Conservation (phyloP, 2,888 invertebrate species). For the Calameuta idolon region DNA sequence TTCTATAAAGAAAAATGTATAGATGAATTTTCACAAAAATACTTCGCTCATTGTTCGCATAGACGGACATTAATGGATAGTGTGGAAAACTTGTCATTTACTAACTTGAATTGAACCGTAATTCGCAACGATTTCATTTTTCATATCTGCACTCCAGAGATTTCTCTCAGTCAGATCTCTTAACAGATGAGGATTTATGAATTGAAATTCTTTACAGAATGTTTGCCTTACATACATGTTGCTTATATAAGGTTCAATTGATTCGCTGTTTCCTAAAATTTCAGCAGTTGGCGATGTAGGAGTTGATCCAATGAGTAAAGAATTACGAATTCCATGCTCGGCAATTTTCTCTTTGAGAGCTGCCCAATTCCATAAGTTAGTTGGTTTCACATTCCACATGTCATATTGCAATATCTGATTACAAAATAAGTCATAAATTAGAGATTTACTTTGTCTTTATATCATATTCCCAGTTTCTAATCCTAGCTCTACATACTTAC, state of each 20-base stretch:
- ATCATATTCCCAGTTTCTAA: not conserved
- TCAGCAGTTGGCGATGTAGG: slow-evolving; percentile 99
- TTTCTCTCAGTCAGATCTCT: slow-evolving; percentile 91
- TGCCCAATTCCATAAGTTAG: slow-evolving; percentile 91
- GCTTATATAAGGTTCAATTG: slow-evolving; percentile 97
- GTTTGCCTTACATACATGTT: slow-evolving; percentile 96
- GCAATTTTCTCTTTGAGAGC: slow-evolving; percentile 86
- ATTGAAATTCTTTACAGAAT: slow-evolving; percentile 94
- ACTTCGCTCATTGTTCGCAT: not conserved
- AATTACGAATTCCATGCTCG: slow-evolving; percentile 92
- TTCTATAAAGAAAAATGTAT: slow-evolving; percentile 68
- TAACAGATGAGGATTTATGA: slow-evolving; percentile 96
- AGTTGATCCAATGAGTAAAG: slow-evolving; percentile 95
- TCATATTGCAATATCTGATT: slow-evolving; percentile 90
- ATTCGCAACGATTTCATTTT: slow-evolving; percentile 90
- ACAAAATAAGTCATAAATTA: slow-evolving; percentile 4
- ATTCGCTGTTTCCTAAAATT: slow-evolving; percentile 98
- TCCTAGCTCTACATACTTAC: slow-evolving; percentile 59
- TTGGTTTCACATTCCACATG: slow-evolving; percentile 94
- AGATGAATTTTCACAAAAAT: not conserved
- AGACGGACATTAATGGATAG: not conserved
- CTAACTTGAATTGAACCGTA: slow-evolving; percentile 89
- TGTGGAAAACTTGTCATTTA: not conserved
- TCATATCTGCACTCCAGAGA: slow-evolving; percentile 96
- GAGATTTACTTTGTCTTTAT: slow-evolving; percentile 6